These are phyloP conservation scores for Peromyscus californicus DNA, from an alignment of 2,113 vertebrate genomes.

Conservation along the genomic window DNA sequence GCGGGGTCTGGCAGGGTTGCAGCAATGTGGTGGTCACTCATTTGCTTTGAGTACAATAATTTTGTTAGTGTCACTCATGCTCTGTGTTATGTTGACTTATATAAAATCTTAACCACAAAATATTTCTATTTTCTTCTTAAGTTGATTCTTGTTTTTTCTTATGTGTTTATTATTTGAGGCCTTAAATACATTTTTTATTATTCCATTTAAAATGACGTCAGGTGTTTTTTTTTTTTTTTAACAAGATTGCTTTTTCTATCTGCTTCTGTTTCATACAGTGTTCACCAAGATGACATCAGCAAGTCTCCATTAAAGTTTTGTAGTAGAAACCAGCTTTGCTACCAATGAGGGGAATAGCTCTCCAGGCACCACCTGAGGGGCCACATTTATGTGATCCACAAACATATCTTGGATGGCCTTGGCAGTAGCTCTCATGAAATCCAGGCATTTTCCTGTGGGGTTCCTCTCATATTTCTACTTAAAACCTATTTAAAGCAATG, in stretches of 20 bases:
- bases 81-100: background rate
- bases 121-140: background rate
- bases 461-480: background rate
- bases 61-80: background rate
- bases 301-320: background rate
- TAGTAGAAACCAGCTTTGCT: background rate
- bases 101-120: slow-evolving; percentile 26
- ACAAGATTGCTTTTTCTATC: background rate
- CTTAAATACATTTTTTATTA: slow-evolving; percentile 19
- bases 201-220: slow-evolving; percentile 40
- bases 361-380: background rate
- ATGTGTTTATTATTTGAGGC: slow-evolving; percentile 55
- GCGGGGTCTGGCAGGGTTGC: background rate
- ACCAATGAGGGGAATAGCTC: background rate
- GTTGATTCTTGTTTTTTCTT: background rate
- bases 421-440: background rate
- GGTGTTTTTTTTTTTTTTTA: background rate
- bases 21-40: background rate
- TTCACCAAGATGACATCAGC: slow-evolving; percentile 8
- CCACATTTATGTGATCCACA: background rate
- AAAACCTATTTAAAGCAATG: slow-evolving; percentile 27
- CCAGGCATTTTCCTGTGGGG: background rate
- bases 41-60: slow-evolving; percentile 35
- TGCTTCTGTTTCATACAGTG: background rate
- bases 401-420: slow-evolving; percentile 31